Evolutionary conservation across 2,888 invertebrate genomes (phyloP).

Genomic region (Hesperia comma): DNA sequence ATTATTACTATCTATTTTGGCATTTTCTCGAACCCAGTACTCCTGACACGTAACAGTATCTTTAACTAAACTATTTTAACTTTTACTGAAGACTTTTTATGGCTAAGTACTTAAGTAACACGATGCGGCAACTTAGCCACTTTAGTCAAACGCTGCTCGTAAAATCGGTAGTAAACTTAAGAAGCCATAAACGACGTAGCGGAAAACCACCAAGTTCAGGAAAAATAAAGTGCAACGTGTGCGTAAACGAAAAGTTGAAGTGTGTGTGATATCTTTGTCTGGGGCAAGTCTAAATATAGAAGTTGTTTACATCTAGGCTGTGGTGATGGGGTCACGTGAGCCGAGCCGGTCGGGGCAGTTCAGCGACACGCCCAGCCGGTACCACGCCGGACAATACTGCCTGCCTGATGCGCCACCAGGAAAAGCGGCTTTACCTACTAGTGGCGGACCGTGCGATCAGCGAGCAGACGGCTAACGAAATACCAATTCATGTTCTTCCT

Average conservation of each 20-base stretch:
- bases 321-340: neutral
- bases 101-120: neutral
- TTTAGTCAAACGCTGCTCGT: neutral
- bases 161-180: neutral
- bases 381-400: no score
- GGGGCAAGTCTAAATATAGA: conserved; percentile 4
- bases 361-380: no score
- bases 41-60: no score
- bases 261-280: conserved; percentile 2
- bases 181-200: neutral
- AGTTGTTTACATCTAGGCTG: conserved; percentile 2
- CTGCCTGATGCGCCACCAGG: no score
- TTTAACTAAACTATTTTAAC: no score
- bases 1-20: no score
- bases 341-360: neutral
- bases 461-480: no score
- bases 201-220: neutral
- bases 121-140: neutral
- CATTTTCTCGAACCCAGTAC: no score
- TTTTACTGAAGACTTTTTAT: no score
- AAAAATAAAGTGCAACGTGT: neutral
- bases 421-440: no score
- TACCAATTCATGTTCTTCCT: no score
- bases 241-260: neutral
- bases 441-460: no score